These are phyloP conservation scores for Pampusana beccarii DNA, from an alignment of 2,113 vertebrate species.

Conservation along the genomic window DNA sequence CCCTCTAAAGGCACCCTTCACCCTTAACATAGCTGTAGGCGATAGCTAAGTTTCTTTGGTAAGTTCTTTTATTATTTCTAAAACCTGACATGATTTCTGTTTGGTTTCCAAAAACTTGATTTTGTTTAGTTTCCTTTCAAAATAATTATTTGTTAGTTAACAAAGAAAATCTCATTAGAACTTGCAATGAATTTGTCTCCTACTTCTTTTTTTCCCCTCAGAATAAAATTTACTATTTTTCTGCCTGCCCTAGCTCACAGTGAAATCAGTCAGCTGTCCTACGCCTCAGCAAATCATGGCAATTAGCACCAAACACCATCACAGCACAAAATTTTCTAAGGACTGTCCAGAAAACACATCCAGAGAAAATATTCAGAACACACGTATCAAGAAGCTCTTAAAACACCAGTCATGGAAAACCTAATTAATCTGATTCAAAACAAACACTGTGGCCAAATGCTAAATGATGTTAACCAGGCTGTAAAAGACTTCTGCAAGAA, in stretches of 20 bases:
- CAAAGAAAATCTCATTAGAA: background rate
- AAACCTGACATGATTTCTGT: background rate
- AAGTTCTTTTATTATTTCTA: background rate
- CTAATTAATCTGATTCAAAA: constrained; percentile 46
- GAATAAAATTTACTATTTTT: background rate
- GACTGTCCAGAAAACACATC: background rate
- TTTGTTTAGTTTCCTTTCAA: background rate
- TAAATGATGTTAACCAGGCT: constrained; percentile 3
- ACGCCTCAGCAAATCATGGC: background rate
- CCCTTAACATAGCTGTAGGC: background rate
- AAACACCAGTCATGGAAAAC: constrained; percentile 14
- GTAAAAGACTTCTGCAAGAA: constrained; percentile 1
- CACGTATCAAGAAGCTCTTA: constrained; percentile 13
- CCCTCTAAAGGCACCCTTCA: background rate
- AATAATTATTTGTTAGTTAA: background rate
- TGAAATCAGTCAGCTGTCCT: constrained; percentile 10
- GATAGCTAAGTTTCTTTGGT: background rate
- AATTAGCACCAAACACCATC: constrained; percentile 37
- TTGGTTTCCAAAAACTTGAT: background rate
- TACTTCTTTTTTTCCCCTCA: background rate
- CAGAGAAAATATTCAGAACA: constrained; percentile 15
- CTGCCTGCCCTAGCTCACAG: background rate
- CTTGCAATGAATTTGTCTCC: background rate
- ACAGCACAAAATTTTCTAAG: constrained; percentile 27
- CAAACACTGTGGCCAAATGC: background rate